Evolutionary conservation across 2,797 vertebrate species (phyloP).

Genomic region (Percopsis omiscomaycus): DNA sequence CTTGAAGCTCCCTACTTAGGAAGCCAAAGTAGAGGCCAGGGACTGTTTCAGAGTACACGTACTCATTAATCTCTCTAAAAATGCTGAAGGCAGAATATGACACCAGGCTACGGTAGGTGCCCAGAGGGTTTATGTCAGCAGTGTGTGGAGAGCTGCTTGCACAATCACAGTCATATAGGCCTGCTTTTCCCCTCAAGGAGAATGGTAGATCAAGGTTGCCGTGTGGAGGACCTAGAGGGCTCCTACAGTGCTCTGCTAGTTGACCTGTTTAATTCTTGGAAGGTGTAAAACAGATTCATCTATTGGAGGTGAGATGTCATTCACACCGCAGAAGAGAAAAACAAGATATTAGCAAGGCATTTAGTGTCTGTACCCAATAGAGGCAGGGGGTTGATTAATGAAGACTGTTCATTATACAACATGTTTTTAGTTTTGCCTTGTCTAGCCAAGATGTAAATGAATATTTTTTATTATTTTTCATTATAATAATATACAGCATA

Average conservation of each 20-base stretch:
- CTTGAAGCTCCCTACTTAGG: constrained; percentile 55
- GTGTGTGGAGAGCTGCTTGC: constrained; percentile 41
- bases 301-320: constrained; percentile 61
- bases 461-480: constrained; percentile 38
- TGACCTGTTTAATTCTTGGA: constrained; percentile 58
- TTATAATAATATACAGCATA: no score
- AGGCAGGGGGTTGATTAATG: constrained; percentile 69
- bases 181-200: constrained; percentile 44
- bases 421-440: constrained; percentile 23
- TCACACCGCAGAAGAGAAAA: constrained; percentile 59
- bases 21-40: constrained; percentile 50
- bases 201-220: neutral
- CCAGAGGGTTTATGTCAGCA: constrained; percentile 54
- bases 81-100: constrained; percentile 70
- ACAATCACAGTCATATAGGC: constrained; percentile 34
- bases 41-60: constrained; percentile 54
- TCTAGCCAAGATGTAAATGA: constrained; percentile 61
- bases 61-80: constrained; percentile 76
- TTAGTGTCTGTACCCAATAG: constrained; percentile 48
- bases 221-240: neutral
- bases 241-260: constrained; percentile 40
- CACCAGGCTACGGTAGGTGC: constrained; percentile 49
- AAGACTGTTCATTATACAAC: constrained; percentile 55
- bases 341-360: constrained; percentile 56
- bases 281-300: constrained; percentile 64